These are phyloP conservation scores for Siderastrea siderea DNA, from an alignment of 92 coral and sea anemone species.

Conservation along the genomic window DNA sequence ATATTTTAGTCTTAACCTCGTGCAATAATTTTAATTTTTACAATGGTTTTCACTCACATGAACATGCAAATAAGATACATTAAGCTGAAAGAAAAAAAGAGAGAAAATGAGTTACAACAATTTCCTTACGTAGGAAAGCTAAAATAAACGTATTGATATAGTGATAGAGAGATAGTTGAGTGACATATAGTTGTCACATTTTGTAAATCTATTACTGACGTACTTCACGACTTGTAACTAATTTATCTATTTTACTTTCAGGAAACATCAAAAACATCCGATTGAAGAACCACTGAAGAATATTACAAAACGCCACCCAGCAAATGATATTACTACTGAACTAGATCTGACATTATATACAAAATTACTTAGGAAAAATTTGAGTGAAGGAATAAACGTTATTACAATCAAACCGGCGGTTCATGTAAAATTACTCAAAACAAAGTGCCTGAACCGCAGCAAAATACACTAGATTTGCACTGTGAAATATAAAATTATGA, in stretches of 20 bases:
- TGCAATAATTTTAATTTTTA: too few species aligned
- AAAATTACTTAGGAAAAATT: background rate
- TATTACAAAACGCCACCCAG: background rate
- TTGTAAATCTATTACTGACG: too few species aligned
- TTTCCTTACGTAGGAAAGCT: too few species aligned
- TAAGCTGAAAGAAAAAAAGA: too few species aligned
- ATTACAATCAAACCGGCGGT: background rate
- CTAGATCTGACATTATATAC: background rate
- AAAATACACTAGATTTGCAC: background rate
- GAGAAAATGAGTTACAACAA: too few species aligned
- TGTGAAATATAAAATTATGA: background rate
- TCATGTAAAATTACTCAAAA: background rate
- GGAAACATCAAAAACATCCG: constrained; percentile 1
- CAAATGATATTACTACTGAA: background rate
- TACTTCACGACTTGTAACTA: background rate
- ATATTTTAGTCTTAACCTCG: too few species aligned
- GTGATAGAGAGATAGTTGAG: too few species aligned
- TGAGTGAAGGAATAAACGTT: background rate
- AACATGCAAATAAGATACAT: too few species aligned
- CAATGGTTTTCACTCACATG: too few species aligned
- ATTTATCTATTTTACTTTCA: background rate
- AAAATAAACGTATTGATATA: too few species aligned
- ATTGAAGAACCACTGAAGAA: background rate
- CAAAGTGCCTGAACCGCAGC: too few species aligned
- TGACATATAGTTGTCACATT: too few species aligned